phyloP scores from a whole-genome alignment of 2,888 invertebrate species.

The Callosobruchus maculatus region DNA sequence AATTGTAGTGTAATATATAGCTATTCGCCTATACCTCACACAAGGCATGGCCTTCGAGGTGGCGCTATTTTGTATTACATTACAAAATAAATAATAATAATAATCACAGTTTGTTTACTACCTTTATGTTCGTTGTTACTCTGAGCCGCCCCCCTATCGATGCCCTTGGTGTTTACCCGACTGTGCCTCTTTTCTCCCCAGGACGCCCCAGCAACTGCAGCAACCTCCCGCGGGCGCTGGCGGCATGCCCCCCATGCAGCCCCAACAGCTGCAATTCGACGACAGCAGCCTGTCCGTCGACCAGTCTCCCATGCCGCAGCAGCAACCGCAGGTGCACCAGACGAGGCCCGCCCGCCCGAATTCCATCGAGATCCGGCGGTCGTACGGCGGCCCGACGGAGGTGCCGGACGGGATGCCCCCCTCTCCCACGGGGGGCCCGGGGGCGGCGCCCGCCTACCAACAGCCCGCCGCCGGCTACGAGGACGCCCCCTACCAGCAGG shows the following conservation, averaged over 20 bases:
- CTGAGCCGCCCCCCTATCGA: no score
- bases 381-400: constrained; percentile 47
- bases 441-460: constrained; percentile 37
- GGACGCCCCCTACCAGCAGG: constrained; percentile 46
- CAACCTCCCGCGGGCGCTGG: neutral
- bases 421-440: neutral
- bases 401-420: constrained; percentile 40
- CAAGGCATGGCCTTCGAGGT: no score
- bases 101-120: no score
- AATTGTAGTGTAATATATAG: no score
- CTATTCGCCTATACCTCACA: no score
- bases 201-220: constrained; percentile 58
- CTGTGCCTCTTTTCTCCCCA: constrained; percentile 25
- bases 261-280: constrained; percentile 50
- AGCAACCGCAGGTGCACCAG: constrained; percentile 56
- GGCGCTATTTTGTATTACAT: no score
- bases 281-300: constrained; percentile 51
- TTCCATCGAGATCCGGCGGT: constrained; percentile 77
- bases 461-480: constrained; percentile 37
- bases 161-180: no score
- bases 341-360: constrained; percentile 75
- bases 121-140: no score
- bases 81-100: no score
- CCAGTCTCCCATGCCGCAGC: constrained; percentile 52
- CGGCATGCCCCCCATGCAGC: constrained; percentile 10